Conservation (phyloP, 2,888 invertebrate species). For the Choristoneura rosaceana region DNA sequence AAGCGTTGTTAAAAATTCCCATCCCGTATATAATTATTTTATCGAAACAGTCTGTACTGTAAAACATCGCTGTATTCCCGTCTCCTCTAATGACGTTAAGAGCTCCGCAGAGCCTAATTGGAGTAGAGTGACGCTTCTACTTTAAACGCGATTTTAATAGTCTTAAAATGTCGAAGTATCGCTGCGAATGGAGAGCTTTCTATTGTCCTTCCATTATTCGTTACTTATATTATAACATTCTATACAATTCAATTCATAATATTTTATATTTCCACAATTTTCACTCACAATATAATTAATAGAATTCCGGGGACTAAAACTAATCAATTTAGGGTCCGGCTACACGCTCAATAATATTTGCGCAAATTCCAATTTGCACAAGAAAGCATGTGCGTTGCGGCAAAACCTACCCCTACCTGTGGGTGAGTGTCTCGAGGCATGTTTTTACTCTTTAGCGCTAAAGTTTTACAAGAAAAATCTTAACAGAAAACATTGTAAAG, state of each 20-base stretch:
- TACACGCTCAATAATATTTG: too few relatives aligned
- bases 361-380: too few relatives aligned
- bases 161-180: not conserved
- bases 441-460: too few relatives aligned
- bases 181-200: not conserved
- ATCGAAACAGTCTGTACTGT: not conserved
- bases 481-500: too few relatives aligned
- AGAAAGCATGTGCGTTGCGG: too few relatives aligned
- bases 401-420: too few relatives aligned
- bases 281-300: not conserved
- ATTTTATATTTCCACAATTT: too few relatives aligned
- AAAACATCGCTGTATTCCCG: not conserved
- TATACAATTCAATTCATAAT: not conserved
- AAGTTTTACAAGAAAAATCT: not conserved
- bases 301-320: not conserved
- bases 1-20: too few relatives aligned
- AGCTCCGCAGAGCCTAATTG: not conserved
- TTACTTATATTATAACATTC: not conserved
- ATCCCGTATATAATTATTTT: not conserved
- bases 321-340: too few relatives aligned
- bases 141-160: constrained; percentile 7
- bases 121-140: not conserved
- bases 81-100: constrained; percentile 8
- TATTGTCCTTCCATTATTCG: not conserved
- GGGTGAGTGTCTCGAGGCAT: too few relatives aligned